A percentile compares a stretch with the other conserved stretches of the same genome.
Conservation (phyloP, 1,140 invertebrate genomes). For the Nylanderia fulva region DNA sequence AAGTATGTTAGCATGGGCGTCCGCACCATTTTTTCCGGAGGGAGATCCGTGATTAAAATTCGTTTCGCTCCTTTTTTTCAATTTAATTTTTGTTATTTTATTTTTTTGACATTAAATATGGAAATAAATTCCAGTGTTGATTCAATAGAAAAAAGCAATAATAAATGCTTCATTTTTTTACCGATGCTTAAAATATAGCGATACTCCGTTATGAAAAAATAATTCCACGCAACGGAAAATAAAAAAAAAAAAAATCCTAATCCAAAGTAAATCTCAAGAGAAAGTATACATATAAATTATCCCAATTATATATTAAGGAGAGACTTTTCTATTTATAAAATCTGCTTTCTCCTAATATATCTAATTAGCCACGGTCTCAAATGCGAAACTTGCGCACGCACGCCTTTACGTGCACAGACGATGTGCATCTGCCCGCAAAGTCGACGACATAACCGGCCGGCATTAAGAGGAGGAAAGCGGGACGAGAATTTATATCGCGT, state of each 20-base stretch:
- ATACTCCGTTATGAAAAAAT: constrained; percentile 7
- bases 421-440: constrained; percentile 46
- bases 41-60: no score
- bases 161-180: no score
- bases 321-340: neutral
- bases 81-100: no score
- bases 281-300: neutral
- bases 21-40: no score
- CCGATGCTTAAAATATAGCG: no score
- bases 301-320: neutral
- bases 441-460: constrained; percentile 16
- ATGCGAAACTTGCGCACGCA: neutral
- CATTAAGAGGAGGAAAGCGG: constrained; percentile 45
- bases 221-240: neutral
- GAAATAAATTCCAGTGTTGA: no score
- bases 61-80: no score
- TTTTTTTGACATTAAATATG: no score
- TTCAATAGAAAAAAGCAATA: no score
- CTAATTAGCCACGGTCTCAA: neutral
- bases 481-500: constrained; percentile 37
- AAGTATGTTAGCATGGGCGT: no score
- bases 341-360: neutral
- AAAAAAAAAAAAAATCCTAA: neutral
- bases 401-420: neutral
- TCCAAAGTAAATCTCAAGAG: neutral